Evolutionary conservation across 2,888 invertebrate species (phyloP).

Genomic region (Trachelus iudaicus): DNA sequence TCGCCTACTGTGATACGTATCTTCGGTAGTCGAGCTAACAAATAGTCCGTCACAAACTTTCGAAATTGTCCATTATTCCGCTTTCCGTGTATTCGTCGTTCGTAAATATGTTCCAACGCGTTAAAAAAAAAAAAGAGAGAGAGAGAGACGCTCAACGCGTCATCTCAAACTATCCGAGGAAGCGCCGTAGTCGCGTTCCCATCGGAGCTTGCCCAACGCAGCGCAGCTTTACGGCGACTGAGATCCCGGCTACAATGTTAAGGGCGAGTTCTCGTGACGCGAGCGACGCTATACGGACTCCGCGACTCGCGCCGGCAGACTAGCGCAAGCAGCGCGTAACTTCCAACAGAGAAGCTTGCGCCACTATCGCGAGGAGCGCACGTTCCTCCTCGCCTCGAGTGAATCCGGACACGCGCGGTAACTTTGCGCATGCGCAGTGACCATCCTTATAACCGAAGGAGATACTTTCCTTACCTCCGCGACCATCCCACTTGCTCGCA

Average conservation of each 20-base stretch:
- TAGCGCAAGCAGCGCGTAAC: slow-evolving; percentile 27
- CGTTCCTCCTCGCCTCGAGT: background rate
- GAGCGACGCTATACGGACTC: slow-evolving; percentile 29
- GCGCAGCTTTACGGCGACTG: background rate
- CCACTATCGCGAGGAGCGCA: background rate
- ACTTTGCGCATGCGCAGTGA: background rate
- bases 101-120: background rate
- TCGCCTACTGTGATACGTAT: background rate
- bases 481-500: background rate
- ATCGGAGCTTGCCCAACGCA: background rate
- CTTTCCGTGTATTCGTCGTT: background rate
- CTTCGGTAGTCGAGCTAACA: background rate
- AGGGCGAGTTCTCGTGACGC: slow-evolving; percentile 3
- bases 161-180: background rate
- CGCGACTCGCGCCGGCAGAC: slow-evolving; percentile 46
- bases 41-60: background rate
- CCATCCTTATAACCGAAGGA: background rate
- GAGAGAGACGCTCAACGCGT: background rate
- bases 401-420: background rate
- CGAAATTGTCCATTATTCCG: background rate
- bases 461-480: background rate
- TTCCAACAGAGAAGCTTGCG: background rate
- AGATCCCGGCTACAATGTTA: slow-evolving; percentile 7
- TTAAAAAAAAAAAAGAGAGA: background rate
- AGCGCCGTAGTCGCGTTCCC: background rate